These are phyloP conservation scores for Sterna hirundo DNA, from an alignment of 2,113 vertebrate species.

Conservation along the genomic window DNA sequence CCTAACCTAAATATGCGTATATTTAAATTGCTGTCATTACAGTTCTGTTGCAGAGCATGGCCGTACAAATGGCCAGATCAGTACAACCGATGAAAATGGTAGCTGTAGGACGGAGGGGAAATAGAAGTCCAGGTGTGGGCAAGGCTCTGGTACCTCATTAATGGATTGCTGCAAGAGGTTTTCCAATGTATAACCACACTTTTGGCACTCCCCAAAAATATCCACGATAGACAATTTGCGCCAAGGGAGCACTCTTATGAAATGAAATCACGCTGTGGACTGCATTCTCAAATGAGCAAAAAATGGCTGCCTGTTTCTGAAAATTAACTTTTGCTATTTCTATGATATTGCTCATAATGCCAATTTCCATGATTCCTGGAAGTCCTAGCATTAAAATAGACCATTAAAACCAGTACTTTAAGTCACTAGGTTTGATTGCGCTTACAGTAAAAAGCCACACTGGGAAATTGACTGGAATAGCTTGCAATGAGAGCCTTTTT, in stretches of 20 bases:
- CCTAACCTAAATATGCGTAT: accelerated
- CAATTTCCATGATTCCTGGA: constrained; percentile 17
- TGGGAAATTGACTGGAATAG: constrained; percentile 19
- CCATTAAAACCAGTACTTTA: constrained; percentile 17
- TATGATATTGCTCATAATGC: background rate
- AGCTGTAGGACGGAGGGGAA: background rate
- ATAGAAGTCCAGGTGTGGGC: background rate
- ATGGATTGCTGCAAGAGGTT: background rate
- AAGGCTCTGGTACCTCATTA: background rate
- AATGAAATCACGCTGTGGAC: background rate
- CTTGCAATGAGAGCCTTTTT: background rate
- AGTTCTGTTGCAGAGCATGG: background rate
- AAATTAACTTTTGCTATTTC: background rate
- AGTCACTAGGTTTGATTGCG: background rate
- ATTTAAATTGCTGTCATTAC: background rate
- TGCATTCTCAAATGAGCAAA: background rate
- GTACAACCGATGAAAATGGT: background rate
- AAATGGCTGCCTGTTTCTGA: background rate
- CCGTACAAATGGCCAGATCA: background rate
- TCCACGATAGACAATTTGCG: background rate
- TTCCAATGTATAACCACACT: background rate
- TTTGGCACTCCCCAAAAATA: background rate
- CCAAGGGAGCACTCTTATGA: background rate
- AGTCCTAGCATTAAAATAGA: background rate
- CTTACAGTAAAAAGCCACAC: constrained; percentile 6